Percentiles rank a stretch among this genome's conserved stretches.
Evolutionary conservation across 2,797 vertebrate species (phyloP).

Genomic region (Diceros bicornis): DNA sequence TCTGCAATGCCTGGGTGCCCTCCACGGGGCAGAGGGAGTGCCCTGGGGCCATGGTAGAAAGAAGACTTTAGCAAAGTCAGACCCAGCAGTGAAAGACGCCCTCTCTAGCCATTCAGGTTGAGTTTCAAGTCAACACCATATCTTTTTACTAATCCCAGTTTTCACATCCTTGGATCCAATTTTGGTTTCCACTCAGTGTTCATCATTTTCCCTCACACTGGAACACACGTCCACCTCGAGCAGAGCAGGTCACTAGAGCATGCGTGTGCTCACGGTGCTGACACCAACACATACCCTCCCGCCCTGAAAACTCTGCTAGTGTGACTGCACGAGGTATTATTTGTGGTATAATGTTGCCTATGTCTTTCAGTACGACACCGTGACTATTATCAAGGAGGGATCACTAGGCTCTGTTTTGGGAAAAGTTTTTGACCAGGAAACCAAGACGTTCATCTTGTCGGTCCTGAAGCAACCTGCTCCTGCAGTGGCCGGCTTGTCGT

Average conservation of each 20-base stretch:
- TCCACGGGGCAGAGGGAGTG: fast-evolving
- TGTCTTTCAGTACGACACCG: background rate
- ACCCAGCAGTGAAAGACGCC: background rate
- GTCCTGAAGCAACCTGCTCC: background rate
- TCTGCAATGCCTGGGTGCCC: fast-evolving
- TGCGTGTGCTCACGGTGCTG: fast-evolving
- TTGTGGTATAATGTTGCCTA: fast-evolving
- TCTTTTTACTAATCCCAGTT: background rate
- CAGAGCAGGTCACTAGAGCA: background rate
- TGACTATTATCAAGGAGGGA: background rate
- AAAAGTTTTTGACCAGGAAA: background rate
- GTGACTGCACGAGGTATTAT: background rate
- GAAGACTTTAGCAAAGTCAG: background rate
- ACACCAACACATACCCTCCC: fast-evolving
- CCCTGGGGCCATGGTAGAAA: background rate
- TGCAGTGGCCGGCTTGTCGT: too few species aligned
- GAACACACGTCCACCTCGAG: fast-evolving
- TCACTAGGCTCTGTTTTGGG: background rate
- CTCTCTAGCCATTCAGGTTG: background rate
- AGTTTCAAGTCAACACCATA: background rate
- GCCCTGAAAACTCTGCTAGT: fast-evolving
- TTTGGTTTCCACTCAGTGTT: background rate
- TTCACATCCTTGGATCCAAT: background rate
- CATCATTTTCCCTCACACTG: background rate
- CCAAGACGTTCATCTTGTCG: fast-evolving